These are phyloP conservation scores for Nestor notabilis DNA, from an alignment of 2,113 vertebrate species.

Conservation along the genomic window DNA sequence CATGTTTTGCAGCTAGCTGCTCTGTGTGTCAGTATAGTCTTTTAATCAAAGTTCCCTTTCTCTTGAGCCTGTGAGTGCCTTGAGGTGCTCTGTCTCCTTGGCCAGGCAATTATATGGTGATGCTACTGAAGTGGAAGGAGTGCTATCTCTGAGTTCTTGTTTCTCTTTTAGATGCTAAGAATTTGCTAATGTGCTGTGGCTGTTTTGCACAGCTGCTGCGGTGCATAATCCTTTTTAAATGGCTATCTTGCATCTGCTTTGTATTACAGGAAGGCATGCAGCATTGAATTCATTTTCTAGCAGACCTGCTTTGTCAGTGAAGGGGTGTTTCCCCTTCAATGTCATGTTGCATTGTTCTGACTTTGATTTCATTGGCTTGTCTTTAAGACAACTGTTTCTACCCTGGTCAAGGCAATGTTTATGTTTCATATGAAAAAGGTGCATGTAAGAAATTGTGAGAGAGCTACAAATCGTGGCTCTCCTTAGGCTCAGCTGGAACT, in stretches of 20 bases:
- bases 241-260: background rate
- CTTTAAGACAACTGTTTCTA: background rate
- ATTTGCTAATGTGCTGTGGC: background rate
- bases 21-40: background rate
- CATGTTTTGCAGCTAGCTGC: background rate
- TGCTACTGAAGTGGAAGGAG: background rate
- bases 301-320: background rate
- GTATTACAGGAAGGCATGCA: background rate
- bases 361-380: background rate
- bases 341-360: background rate
- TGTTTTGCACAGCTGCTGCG: background rate
- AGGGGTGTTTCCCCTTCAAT: fast-evolving
- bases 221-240: background rate
- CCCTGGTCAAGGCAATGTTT: background rate
- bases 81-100: background rate
- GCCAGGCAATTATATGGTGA: background rate
- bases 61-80: background rate
- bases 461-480: background rate
- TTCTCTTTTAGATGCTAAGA: background rate
- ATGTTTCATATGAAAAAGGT: background rate
- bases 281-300: background rate
- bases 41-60: background rate
- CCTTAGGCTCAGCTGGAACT: background rate
- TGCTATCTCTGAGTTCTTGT: background rate
- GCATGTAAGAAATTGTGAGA: background rate